Evolutionary conservation across 1,140 invertebrate species (phyloP).

Genomic region (Panulirus ornatus): DNA sequence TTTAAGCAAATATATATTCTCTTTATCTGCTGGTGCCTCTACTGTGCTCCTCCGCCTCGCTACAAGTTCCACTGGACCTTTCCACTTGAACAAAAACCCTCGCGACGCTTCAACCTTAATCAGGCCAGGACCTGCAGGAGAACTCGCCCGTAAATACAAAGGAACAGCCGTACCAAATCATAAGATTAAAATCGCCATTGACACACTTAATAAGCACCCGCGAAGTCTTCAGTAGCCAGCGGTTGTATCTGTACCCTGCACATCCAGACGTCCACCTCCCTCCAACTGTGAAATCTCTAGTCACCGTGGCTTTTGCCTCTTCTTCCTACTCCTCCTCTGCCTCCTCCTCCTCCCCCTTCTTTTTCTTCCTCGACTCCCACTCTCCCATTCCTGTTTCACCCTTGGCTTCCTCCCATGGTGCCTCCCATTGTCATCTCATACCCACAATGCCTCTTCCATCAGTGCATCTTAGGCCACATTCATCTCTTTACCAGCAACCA

Average conservation of each 20-base stretch:
- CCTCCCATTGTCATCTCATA: neutral
- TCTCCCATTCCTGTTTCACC: neutral
- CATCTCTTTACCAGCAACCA: no score
- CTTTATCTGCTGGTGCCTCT: no score
- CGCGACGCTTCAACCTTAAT: constrained; percentile 6
- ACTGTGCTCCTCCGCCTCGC: neutral
- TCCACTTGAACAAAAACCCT: neutral
- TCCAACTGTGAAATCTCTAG: no score
- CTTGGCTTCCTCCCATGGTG: neutral
- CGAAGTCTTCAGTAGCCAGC: neutral
- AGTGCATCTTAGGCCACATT: no score
- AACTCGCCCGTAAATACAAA: neutral
- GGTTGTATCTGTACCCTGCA: neutral
- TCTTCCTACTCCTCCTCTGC: neutral
- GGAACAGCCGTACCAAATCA: constrained; percentile 16
- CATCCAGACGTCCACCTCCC: no score
- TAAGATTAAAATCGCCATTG: constrained; percentile 4
- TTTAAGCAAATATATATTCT: no score
- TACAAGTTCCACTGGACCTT: neutral
- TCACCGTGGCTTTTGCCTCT: neutral
- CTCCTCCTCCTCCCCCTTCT: neutral
- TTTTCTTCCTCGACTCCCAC: no score
- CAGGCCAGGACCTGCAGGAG: neutral
- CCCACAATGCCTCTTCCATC: no score
- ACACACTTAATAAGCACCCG: constrained; percentile 30